Conservation (phyloP, 23 tunicate genomes). For the Aplidium turbinatum region DNA sequence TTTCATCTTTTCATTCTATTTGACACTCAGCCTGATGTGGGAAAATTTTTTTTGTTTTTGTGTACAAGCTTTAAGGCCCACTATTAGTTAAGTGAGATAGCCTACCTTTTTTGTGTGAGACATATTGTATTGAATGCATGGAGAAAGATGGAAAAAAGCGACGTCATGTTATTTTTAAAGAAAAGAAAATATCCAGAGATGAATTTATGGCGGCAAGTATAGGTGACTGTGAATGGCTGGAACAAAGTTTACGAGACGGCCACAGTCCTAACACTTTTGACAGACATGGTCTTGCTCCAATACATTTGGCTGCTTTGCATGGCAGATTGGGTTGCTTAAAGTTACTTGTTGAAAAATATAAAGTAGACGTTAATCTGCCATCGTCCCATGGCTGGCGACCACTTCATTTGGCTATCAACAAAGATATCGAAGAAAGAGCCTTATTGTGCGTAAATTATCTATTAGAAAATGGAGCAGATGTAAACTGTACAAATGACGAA, state of each 20-base stretch:
- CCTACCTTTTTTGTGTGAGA: too few species aligned
- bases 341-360: conserved; percentile 65
- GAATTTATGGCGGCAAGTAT: conserved; percentile 77
- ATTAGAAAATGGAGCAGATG: conserved; percentile 56
- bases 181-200: conserved; percentile 50
- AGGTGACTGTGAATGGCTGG: conserved; percentile 68
- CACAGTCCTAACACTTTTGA: conserved; percentile 41
- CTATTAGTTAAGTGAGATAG: too few species aligned
- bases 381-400: conserved; percentile 67
- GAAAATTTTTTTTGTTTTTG: too few species aligned
- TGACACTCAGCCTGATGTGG: too few species aligned
- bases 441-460: conserved; percentile 64
- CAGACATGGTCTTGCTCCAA: conserved; percentile 69
- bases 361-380: conserved; percentile 55
- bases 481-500: conserved; percentile 50
- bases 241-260: conserved; percentile 59
- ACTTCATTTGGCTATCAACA: conserved; percentile 59
- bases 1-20: too few species aligned
- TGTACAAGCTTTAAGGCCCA: too few species aligned
- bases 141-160: too few species aligned
- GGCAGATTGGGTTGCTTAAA: conserved; percentile 69
- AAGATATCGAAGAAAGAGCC: conserved; percentile 44
- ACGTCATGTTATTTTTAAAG: conserved; percentile 8
- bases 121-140: too few species aligned
- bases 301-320: conserved; percentile 82